Conservation (phyloP, 2,888 invertebrate species). For the Eristalis tenax region DNA sequence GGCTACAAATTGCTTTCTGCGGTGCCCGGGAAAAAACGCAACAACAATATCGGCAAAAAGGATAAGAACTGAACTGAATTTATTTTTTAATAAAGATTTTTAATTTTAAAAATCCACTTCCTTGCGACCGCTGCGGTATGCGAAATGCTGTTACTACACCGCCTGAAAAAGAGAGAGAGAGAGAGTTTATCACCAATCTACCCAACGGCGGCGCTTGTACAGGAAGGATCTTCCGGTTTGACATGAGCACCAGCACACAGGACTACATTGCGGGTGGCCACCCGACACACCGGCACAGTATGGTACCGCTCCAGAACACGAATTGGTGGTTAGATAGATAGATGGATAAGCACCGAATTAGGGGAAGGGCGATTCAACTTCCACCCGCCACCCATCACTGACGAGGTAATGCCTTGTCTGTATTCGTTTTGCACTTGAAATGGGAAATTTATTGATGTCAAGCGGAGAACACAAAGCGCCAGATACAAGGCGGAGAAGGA, state of each 20-base stretch:
- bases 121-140: neutral
- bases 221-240: conserved; percentile 8
- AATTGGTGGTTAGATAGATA: conserved; percentile 41
- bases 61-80: conserved; percentile 2
- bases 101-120: conserved; percentile 34
- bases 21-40: neutral
- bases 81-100: conserved; percentile 41
- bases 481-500: conserved; percentile 11
- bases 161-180: neutral
- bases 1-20: conserved; percentile 35
- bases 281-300: neutral
- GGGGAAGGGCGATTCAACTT: neutral
- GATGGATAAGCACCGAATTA: conserved; percentile 41
- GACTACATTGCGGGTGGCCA: neutral
- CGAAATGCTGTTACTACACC: neutral
- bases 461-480: conserved; percentile 54
- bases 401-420: conserved; percentile 6
- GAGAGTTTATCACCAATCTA: conserved; percentile 24
- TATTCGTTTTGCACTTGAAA: conserved; percentile 51
- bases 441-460: conserved; percentile 58
- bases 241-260: neutral
- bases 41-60: neutral
- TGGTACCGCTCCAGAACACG: conserved; percentile 13
- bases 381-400: neutral
- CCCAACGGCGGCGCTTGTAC: neutral